Base-by-base conservation (phyloP, 2,797 vertebrate genomes). In the Spondyliosoma cantharus region DNA sequence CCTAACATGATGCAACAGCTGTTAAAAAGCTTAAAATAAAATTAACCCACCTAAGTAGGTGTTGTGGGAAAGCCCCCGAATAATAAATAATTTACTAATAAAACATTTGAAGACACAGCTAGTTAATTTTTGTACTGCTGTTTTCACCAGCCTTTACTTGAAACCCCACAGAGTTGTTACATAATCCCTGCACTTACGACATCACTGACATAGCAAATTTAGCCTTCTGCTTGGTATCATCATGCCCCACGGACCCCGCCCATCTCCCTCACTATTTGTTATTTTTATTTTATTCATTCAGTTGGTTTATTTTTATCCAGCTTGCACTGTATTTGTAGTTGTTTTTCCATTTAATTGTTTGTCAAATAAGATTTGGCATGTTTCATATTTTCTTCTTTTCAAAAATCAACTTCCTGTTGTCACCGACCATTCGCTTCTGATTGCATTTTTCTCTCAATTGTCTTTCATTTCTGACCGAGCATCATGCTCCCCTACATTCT, bases 1-100 rank as follows among this genome's bases (percentile, higher is more conserved):
- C 69, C 87, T 85, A 89, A 87, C 90, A 92, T 93, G 93, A 94
- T 71, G 91, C 91, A 92, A 93, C 93, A 94, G 93, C 87, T 93
- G 92, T 86, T 82, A 82, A 86, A 86, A 87, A 82, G 78, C 89
- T 84, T 78, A 80, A 94, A 94, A 92, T 90, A 93, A 91, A 88
- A 81, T 73, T 68, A 91, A 84, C 79, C 78, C 71, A 80, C 87
- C 87, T 60, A 71, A 77, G 80, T 71, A 64, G 76, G 74, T 52
- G 73, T 64, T 82, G 58, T 59, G 54, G 78, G 22, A 72, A 76
- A 85, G 81, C 72, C 57, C 81, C 63, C 69, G 50, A 79, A 77
- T 48, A 65, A 82, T 27, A 57, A 71, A 56, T 29, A 16, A 15
- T 85, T 68, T 66, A 74, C 49, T 45, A 19, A 79, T 52, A 15